Evolutionary conservation across 1,140 invertebrate genomes (phyloP).

Genomic region (Chrysomallon squamiferum): DNA sequence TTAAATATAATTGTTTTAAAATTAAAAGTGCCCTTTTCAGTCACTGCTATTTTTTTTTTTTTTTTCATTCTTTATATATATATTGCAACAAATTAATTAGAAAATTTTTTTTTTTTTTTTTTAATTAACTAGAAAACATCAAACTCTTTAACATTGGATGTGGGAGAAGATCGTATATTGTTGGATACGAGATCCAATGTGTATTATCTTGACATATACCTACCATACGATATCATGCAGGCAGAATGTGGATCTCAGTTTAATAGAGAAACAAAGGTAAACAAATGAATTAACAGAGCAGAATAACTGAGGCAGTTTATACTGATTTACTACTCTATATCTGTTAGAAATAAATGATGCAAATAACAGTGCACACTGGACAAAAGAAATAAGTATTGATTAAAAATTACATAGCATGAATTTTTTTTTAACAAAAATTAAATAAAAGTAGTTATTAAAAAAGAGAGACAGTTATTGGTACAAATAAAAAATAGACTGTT

Average conservation of each 20-base stretch:
- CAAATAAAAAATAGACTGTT: no score
- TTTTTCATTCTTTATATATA: no score
- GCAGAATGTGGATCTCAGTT: constrained; percentile 70
- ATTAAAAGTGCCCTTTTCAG: no score
- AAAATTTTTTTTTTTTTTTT: constrained; percentile 5
- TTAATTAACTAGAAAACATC: constrained; percentile 66
- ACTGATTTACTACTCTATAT: background rate
- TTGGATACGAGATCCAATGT: constrained; percentile 68
- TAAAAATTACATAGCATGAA: background rate
- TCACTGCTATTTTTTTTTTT: no score
- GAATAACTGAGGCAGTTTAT: background rate
- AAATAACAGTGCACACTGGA: background rate
- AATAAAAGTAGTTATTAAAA: background rate
- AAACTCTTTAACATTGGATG: constrained; percentile 70
- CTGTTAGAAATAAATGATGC: background rate
- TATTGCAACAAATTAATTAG: no score
- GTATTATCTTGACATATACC: constrained; percentile 73
- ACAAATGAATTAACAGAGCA: background rate
- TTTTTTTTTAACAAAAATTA: no score
- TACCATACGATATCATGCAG: constrained; percentile 71
- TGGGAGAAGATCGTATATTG: constrained; percentile 77
- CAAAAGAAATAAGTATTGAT: background rate
- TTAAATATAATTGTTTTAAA: no score
- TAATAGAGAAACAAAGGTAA: constrained; percentile 70
- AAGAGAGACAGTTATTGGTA: no score